Base-by-base conservation (phyloP, 2,113 vertebrate species). In the Lampris megalopsis region DNA sequence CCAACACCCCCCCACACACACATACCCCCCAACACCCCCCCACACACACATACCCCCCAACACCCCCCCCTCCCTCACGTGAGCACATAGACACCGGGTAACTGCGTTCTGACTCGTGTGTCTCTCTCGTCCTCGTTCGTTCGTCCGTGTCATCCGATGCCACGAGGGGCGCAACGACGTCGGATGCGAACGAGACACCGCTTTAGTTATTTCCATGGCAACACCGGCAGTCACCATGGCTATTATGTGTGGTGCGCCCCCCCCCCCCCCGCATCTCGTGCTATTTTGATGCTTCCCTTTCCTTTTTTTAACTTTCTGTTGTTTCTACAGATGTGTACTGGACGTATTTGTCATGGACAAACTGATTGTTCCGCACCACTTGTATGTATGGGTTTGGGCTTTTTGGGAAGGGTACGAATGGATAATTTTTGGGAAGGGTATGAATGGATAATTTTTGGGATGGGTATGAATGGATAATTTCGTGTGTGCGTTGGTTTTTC, bases 121-220 rank as follows among this genome's bases (percentile, higher is more conserved):
- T 24, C 24, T 43, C 9, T 38, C 6, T 68, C 60, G 41, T 37
- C 53, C 71, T 75, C 48, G 37, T 45, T 41, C 40, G 63, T 72
- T 42, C 49, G 60, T 82, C 69, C 43, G 0, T 70, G 65, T 73
- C 53, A 56, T 1, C 78, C 80, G 65, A 53, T 0, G 3, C 66
- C 24, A 13, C 52, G 52, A 82, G 66, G 11, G 13, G 57, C 41
- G 64, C 49, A 71, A 45, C 53, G 71, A 70, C 49, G 71, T 68
- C 58, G 60, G 71, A 80, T 79, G 83, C 62, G 60, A 64, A 66
- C 84, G 84, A 89, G 80, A 75, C 58, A 88, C 79, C 43, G 63
- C 81, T 83, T 77, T 76, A 72, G 58, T 9, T 59, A 72, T 90
- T 89, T 75, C 73, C 49, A 50, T 74, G 79, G 84, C 73, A 72